phyloP scores from a whole-genome alignment of 92 coral and sea anemone genomes.

The Umimayanthus kanabou region DNA sequence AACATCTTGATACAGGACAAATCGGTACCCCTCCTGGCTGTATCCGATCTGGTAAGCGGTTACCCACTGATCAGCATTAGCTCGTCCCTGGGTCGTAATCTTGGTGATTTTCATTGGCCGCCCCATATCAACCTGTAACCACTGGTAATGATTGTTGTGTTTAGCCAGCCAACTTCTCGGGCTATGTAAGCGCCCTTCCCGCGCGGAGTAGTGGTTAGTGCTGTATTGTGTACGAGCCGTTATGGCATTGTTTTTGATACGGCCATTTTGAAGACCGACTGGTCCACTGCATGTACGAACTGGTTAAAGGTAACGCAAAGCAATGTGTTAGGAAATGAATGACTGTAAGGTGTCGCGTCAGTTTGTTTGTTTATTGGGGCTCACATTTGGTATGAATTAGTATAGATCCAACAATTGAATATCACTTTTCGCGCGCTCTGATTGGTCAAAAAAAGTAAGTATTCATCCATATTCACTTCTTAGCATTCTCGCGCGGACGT shows the following conservation, averaged over 20 bases:
- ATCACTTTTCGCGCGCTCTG: too few species aligned
- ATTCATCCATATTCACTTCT: too few species aligned
- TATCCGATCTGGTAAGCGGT: slow-evolving; percentile 36
- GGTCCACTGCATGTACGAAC: slow-evolving; percentile 24
- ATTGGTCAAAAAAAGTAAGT: too few species aligned
- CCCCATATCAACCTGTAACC: slow-evolving; percentile 33
- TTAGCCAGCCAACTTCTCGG: slow-evolving; percentile 25
- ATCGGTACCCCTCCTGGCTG: slow-evolving; percentile 34
- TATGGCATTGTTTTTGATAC: slow-evolving; percentile 23
- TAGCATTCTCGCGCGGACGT: too few species aligned
- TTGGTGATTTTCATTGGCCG: slow-evolving; percentile 21
- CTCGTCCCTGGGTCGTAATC: slow-evolving; percentile 36
- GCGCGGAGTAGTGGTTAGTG: slow-evolving; percentile 26
- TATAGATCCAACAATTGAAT: too few species aligned
- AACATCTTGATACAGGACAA: slow-evolving; percentile 24
- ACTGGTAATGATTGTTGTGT: slow-evolving; percentile 31
- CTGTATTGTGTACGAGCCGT: slow-evolving; percentile 16
- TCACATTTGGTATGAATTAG: neutral
- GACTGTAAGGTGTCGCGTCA: neutral
- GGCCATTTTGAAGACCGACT: slow-evolving; percentile 27
- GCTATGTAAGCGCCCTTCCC: slow-evolving; percentile 28
- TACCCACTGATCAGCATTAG: slow-evolving; percentile 40
- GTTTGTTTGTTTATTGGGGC: neutral
- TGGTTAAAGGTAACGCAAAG: neutral
- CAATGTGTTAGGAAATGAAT: neutral